Evolutionary conservation across 2,113 vertebrate species (phyloP).

Genomic region (Oryzias curvinotus): DNA sequence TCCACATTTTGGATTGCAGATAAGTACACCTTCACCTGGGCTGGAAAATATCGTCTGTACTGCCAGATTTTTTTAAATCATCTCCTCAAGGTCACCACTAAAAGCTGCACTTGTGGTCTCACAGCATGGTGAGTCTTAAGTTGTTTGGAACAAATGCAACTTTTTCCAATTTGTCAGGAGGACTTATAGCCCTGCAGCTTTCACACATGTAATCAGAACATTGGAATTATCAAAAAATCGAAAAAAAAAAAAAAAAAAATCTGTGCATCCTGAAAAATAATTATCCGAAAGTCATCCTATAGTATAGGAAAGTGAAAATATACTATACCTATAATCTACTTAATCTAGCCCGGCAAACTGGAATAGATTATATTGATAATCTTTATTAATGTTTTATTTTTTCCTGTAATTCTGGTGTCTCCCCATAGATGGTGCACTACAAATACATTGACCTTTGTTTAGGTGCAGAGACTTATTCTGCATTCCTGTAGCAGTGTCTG

Average conservation of each 20-base stretch:
- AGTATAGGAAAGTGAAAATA: too few relatives aligned
- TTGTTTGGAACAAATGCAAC: constrained; percentile 38
- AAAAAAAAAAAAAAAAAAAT: constrained; percentile 18
- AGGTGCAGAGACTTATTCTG: too few relatives aligned
- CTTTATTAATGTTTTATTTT: too few relatives aligned
- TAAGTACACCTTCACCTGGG: constrained; percentile 50
- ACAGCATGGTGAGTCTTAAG: constrained; percentile 34
- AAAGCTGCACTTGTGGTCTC: constrained; percentile 35
- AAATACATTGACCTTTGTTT: too few relatives aligned
- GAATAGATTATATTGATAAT: too few relatives aligned
- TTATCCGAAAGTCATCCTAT: constrained; percentile 55
- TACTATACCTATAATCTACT: too few relatives aligned
- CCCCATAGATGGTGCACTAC: too few relatives aligned
- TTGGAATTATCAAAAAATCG: constrained; percentile 29
- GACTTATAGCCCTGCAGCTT: constrained; percentile 26
- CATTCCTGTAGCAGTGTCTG: too few relatives aligned
- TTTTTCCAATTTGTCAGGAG: constrained; percentile 30
- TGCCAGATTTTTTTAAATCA: constrained; percentile 32
- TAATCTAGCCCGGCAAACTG: too few relatives aligned
- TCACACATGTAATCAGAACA: constrained; percentile 29
- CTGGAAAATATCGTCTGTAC: constrained; percentile 52
- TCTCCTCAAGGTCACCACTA: constrained; percentile 34
- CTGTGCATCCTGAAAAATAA: constrained; percentile 68
- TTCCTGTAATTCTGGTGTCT: too few relatives aligned
- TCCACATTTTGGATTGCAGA: constrained; percentile 56